Evolutionary conservation across 1,140 invertebrate genomes (phyloP), one percentile per base, ranked within the genome.

Genomic region (Maniola jurtina): DNA sequence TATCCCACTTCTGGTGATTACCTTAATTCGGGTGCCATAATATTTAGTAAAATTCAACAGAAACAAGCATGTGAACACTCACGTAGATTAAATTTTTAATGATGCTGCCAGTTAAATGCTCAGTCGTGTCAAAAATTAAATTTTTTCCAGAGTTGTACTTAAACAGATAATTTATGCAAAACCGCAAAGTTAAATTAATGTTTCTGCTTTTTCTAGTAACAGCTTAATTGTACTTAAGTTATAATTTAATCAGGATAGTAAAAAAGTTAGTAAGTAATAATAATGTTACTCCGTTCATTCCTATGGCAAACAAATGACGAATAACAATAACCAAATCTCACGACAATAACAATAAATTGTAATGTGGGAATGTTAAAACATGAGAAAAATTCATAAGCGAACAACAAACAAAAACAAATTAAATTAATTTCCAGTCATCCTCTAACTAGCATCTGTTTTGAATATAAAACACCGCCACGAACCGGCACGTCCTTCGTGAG

Each of bases 371-470:
- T 81, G 74, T 79, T 79, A 71, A 86, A 82, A 81, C 79, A 80
- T 76, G 80, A 79, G 69, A 79, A 83, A 73, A 83, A 83, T 86
- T 80, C 68, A 69, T 81, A 79, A 40, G 73, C 68, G 77, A 82
- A 88, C 80, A 82, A 85, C 76, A 84, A 84, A 85, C 77, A 83
- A 76, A 68, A 83, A 82, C 71, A 79, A 75, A 85, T 86, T 85
- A 70, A 86, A 87, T 86, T 87, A 83, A 86, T 84, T 82, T 86
- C 77, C 77, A 84, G 66, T 71, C 78, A 81, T 76, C 75, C 73
- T 77, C 77, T 72, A 72, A 78, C 80, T 84, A 79, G 68, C 85
- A 88, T 89, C 84, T 88, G 88, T 84, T 88, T 84, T 73, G 86
- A 90, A 90, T 88, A 86, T 84, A 88, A 86, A 88, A 87, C 77